Evolutionary conservation across 2,113 vertebrate genomes (phyloP).

Genomic region (Actenoides lindsayi): DNA sequence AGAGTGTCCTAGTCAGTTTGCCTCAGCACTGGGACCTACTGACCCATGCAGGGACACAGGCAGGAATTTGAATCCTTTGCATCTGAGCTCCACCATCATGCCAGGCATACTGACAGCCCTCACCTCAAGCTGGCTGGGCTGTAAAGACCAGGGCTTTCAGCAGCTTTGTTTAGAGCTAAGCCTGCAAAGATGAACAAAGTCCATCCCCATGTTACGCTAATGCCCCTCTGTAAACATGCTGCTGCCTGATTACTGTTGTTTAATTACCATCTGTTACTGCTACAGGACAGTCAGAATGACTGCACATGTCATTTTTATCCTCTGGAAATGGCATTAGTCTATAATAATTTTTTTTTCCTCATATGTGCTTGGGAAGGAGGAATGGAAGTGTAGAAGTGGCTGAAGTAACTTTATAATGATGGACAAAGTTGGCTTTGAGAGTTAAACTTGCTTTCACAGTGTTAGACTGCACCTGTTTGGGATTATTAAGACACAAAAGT

Average conservation of each 20-base stretch:
- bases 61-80: neutral
- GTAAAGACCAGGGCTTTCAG: neutral
- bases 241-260: neutral
- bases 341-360: neutral
- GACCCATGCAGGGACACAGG: neutral
- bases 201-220: neutral
- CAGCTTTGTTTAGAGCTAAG: neutral
- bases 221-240: neutral
- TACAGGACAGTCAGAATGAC: neutral
- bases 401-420: neutral
- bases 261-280: neutral
- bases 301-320: neutral
- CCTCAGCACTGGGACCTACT: fast-evolving
- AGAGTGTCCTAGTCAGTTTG: neutral
- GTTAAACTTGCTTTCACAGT: neutral
- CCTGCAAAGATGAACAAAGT: neutral
- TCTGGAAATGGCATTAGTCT: neutral
- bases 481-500: neutral
- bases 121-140: neutral
- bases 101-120: neutral
- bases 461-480: neutral
- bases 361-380: neutral
- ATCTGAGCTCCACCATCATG: neutral
- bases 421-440: neutral
- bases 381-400: neutral